Percentiles rank a stretch among this genome's conserved stretches.
Evolutionary conservation across 2,797 vertebrate genomes (phyloP).

Genomic region (Holocentrus rufus): DNA sequence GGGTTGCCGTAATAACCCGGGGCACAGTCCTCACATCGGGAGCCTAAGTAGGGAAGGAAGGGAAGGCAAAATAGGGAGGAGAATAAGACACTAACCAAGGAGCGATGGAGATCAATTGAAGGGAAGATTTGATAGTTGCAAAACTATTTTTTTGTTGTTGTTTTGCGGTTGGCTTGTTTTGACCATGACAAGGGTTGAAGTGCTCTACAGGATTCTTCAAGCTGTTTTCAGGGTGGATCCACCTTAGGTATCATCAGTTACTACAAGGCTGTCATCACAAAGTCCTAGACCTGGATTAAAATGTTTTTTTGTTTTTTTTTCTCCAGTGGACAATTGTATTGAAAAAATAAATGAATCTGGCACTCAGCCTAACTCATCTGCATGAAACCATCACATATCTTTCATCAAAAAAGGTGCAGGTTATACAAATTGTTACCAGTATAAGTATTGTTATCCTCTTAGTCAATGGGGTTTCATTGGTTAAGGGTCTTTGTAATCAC

Average conservation of each 20-base stretch:
- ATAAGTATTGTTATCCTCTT: slow-evolving; percentile 7
- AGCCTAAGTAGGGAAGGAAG: slow-evolving; percentile 76
- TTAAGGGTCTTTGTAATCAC: slow-evolving; percentile 26
- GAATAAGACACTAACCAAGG: neutral
- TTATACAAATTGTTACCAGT: neutral
- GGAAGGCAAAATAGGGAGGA: neutral
- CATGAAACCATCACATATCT: neutral
- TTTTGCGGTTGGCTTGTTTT: neutral
- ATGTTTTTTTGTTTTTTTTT: neutral
- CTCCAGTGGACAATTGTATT: neutral
- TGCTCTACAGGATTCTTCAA: neutral
- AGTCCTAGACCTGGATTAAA: neutral
- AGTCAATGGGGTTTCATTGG: slow-evolving; percentile 33
- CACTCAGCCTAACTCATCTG: neutral
- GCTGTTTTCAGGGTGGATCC: neutral
- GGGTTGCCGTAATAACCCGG: slow-evolving; percentile 93
- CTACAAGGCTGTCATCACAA: too few relatives aligned
- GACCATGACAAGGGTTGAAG: neutral
- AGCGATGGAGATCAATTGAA: neutral
- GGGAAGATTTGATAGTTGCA: neutral
- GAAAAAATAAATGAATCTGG: slow-evolving; percentile 11
- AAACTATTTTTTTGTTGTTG: neutral
- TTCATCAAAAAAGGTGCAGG: neutral
- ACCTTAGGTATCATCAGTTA: neutral
- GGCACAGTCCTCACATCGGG: slow-evolving; percentile 92